Base-by-base conservation (phyloP, 1,140 invertebrate genomes). In the Cardiocondyla obscurior region DNA sequence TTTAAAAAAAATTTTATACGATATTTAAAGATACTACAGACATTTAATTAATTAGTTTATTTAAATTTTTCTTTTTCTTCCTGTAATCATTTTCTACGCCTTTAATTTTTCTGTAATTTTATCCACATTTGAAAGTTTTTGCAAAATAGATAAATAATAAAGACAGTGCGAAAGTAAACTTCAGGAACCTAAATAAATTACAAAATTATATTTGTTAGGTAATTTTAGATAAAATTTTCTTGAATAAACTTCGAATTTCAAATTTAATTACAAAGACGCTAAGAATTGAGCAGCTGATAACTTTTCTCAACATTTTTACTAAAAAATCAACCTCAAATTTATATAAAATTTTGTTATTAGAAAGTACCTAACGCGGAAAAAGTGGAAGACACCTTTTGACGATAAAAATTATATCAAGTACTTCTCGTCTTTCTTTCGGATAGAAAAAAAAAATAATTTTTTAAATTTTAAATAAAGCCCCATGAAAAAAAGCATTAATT, bases 321-420 rank as follows among this genome's bases (percentile, higher is more conserved):
- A 60, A 58, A 33, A 60, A 19, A 36, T 60, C 1, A 60, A 60
- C 10, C 36, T 60, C 36, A 36, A 60, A 36, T 22, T 36, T 3
- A 60, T 36, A 5, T 60, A 19, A 58, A 8, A 60, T 60, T 4
- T 2, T 60, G 3, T 36, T 16, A 28, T 36, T 33, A 60, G 36
- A 53, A 36, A 60, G 10, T 60, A n/a, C n/a, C n/a, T n/a, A 60
- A 60, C 36, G n/a, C n/a, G 10, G 7, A 60, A 36, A 4, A 60
- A 28, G 2, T 0, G 5, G n/a, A 60, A 19, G 36, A 36, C 28
- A 60, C 12, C 7, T 1, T 19, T 6, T n/a, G 7, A 36, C 10
- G n/a, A 36, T 60, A 60, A 60, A n/a, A 36, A 36, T 60, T 36
- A 60, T 60, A 60, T 60, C n/a, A n/a, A n/a, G n/a, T 60, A n/a